Conservation (phyloP, 2,888 invertebrate genomes). For the Colostygia pectinataria region DNA sequence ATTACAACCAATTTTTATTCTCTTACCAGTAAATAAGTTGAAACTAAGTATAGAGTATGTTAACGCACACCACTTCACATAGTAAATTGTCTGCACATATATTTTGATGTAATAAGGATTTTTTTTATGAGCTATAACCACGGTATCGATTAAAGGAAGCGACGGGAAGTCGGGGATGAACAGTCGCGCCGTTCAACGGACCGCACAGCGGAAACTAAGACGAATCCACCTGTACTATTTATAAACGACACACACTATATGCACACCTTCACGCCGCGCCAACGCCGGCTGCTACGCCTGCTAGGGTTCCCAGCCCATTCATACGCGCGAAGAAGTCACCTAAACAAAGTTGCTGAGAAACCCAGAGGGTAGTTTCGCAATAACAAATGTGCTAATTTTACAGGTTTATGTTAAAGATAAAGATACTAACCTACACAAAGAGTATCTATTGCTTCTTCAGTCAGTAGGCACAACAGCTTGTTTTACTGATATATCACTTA, state of each 20-base stretch:
- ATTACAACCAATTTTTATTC: too few species aligned
- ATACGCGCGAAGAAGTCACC: neutral
- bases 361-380: conserved; percentile 3
- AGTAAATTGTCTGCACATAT: neutral
- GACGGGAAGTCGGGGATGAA: conserved; percentile 1
- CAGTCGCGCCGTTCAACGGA: conserved; percentile 8
- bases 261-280: conserved; percentile 24
- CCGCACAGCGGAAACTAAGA: conserved; percentile 20
- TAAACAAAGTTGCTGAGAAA: neutral
- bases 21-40: neutral
- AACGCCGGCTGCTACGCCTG: neutral
- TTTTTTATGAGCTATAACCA: too few species aligned
- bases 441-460: too few species aligned
- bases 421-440: too few species aligned
- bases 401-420: too few species aligned
- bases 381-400: too few species aligned
- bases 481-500: too few species aligned
- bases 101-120: too few species aligned
- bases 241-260: conserved; percentile 26
- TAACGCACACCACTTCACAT: conserved; percentile 10
- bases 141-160: neutral
- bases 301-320: conserved; percentile 6
- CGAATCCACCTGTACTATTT: conserved; percentile 30
- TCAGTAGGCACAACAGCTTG: too few species aligned
- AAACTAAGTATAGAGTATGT: neutral